phyloP scores from a whole-genome alignment of 2,113 vertebrate species.

The Apteryx mantelli region DNA sequence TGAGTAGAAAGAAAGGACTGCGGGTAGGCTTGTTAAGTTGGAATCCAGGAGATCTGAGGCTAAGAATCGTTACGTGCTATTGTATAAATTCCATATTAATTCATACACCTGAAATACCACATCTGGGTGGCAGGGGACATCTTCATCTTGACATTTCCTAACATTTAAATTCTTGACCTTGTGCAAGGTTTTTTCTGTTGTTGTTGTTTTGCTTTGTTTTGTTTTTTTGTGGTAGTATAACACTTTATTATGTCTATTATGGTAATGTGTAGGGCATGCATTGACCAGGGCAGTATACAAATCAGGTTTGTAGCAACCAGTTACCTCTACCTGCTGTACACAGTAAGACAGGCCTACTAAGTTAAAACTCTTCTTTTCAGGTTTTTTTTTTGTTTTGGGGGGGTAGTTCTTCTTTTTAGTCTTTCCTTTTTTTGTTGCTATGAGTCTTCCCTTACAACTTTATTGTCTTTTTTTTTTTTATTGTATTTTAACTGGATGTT shows the following conservation, averaged over 20 bases:
- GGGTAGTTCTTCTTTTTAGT: background rate
- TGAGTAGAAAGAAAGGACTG: slow-evolving; percentile 8
- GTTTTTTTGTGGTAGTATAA: no score
- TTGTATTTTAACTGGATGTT: slow-evolving; percentile 37
- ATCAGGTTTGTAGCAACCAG: background rate
- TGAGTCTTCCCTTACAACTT: background rate
- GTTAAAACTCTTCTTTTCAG: background rate
- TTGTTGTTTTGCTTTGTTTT: background rate
- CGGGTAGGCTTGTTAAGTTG: slow-evolving; percentile 24
- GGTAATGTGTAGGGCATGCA: background rate
- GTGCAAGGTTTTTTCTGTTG: background rate
- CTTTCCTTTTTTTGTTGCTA: background rate
- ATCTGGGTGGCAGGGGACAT: background rate
- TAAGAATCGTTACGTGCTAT: background rate
- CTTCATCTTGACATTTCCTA: background rate
- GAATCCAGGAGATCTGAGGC: background rate
- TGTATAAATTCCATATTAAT: slow-evolving; percentile 10
- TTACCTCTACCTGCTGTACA: background rate
- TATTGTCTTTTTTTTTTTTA: background rate
- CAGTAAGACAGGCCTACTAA: background rate
- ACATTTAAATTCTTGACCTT: background rate
- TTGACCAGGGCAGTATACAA: background rate
- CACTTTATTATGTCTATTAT: background rate
- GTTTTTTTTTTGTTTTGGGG: no score
- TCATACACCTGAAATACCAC: background rate